Conservation (phyloP, 2,888 invertebrate species). For the Caenorhabditis sp. region DNA sequence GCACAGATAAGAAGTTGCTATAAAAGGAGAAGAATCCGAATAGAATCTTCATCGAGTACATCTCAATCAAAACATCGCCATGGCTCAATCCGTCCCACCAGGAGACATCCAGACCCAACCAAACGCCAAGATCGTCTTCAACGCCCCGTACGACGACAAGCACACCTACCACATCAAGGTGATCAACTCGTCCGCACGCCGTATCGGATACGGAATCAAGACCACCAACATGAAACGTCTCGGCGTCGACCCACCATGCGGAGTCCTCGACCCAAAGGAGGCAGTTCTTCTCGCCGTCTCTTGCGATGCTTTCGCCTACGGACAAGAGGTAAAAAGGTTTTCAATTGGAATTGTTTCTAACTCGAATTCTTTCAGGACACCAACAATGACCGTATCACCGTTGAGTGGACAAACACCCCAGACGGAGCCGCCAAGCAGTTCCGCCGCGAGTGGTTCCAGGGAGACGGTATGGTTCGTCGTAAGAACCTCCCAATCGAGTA, state of each 20-base stretch:
- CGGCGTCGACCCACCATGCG: constrained; percentile 58
- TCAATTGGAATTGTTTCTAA: neutral
- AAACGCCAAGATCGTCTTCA: constrained; percentile 77
- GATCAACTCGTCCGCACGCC: constrained; percentile 69
- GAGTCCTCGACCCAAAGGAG: constrained; percentile 60
- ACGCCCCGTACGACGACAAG: constrained; percentile 80
- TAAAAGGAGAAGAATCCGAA: neutral
- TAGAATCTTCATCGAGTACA: neutral
- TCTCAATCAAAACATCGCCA: constrained; percentile 42
- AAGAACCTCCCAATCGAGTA: constrained; percentile 73
- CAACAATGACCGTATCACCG: constrained; percentile 75
- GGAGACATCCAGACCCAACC: constrained; percentile 69
- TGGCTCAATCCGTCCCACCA: constrained; percentile 67
- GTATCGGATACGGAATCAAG: constrained; percentile 57
- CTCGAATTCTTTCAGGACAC: constrained; percentile 55
- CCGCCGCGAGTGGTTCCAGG: constrained; percentile 79
- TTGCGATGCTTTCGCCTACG: constrained; percentile 56
- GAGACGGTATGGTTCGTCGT: constrained; percentile 76
- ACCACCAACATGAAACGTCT: constrained; percentile 59
- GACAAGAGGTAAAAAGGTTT: constrained; percentile 32
- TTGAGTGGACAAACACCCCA: constrained; percentile 76
- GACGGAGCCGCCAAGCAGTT: constrained; percentile 71
- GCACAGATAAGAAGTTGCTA: neutral
- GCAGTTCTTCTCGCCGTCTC: constrained; percentile 74
- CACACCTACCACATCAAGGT: constrained; percentile 76